Evolutionary conservation across 2,888 invertebrate genomes (phyloP).

Genomic region (Ormyrus nitidulus): DNA sequence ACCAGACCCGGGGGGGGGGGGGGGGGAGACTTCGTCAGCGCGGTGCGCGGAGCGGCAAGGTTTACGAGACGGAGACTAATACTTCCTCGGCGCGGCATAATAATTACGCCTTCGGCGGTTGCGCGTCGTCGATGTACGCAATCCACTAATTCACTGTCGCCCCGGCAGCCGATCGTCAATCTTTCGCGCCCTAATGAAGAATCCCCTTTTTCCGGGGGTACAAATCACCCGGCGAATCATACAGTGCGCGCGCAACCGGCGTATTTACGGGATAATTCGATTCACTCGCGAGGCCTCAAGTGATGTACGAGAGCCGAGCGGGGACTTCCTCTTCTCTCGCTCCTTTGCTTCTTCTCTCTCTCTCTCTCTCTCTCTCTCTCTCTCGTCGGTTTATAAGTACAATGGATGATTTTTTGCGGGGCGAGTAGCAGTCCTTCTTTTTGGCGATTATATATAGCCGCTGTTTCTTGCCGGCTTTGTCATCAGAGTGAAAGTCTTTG

Average conservation of each 20-base stretch:
- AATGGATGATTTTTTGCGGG: not conserved
- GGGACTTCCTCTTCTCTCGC: constrained; percentile 18
- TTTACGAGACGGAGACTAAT: not conserved
- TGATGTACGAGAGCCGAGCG: constrained; percentile 34
- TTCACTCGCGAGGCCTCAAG: not conserved
- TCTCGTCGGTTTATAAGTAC: too few species aligned
- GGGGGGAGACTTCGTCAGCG: not conserved
- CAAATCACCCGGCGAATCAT: constrained; percentile 27
- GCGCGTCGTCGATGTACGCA: too few species aligned
- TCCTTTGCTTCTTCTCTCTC: not conserved
- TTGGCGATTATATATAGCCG: too few species aligned
- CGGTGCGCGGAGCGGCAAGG: not conserved
- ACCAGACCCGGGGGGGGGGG: too few species aligned
- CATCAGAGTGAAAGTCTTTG: too few species aligned
- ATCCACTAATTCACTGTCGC: constrained; percentile 30
- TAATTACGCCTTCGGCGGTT: too few species aligned
- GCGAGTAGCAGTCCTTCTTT: constrained; percentile 5
- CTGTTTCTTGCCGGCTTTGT: too few species aligned
- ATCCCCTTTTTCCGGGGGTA: not conserved
- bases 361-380: not conserved
- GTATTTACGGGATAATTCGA: constrained; percentile 43
- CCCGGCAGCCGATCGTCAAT: constrained; percentile 19
- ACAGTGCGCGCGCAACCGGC: too few species aligned
- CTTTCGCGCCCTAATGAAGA: constrained; percentile 28
- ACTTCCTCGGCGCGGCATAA: too few species aligned